phyloP scores from a whole-genome alignment of 1,140 invertebrate species.

The Apis florea region DNA sequence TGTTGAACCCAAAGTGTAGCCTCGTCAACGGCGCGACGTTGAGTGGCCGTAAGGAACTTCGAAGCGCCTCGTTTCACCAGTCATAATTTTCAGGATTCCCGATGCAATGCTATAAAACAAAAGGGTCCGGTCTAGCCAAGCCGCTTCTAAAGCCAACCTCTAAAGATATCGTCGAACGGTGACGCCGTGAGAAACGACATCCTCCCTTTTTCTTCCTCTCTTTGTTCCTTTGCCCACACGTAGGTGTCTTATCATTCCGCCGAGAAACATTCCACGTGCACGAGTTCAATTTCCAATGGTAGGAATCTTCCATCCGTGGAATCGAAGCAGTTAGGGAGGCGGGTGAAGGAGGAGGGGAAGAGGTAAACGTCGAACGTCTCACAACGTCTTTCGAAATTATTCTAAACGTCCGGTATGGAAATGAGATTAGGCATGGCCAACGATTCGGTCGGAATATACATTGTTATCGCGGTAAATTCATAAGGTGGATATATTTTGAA shows the following conservation, averaged over 20 bases:
- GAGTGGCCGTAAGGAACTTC: constrained; percentile 37
- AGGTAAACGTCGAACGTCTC: not conserved
- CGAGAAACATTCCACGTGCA: not conserved
- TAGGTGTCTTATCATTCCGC: constrained; percentile 33
- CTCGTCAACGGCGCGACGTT: constrained; percentile 37
- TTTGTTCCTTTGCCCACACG: not conserved
- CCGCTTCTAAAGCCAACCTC: constrained; percentile 21
- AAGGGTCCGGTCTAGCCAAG: constrained; percentile 3
- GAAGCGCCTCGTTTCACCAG: constrained; percentile 23
- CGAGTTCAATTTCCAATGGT: not conserved
- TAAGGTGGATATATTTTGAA: not conserved
- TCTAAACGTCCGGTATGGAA: constrained; percentile 31
- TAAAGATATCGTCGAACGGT: constrained; percentile 49
- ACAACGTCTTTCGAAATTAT: constrained; percentile 30
- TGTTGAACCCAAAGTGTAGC: constrained; percentile 16
- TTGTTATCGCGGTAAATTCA: not conserved
- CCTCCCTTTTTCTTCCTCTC: not conserved
- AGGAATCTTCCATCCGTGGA: no score
- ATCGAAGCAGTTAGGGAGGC: no score
- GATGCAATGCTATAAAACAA: constrained; percentile 52
- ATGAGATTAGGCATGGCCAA: not conserved
- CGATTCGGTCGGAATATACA: not conserved
- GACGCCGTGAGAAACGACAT: constrained; percentile 40
- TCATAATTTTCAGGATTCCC: constrained; percentile 49
- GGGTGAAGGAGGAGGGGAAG: not conserved